Base-by-base conservation (phyloP, 2,888 invertebrate species). In the Syrista parreyssii region DNA sequence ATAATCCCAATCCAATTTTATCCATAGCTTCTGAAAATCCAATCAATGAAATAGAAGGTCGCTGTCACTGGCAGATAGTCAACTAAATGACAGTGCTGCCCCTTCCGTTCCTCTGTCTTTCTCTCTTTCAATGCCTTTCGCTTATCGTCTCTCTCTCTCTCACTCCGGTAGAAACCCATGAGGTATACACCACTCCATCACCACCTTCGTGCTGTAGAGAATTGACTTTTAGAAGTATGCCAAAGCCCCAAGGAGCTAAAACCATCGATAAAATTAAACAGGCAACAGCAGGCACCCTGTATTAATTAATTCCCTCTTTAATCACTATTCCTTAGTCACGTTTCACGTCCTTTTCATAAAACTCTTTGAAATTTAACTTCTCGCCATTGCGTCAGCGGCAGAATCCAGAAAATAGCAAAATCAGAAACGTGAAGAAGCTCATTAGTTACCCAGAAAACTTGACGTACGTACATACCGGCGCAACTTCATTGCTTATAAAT, bases 41-140 rank as follows among this genome's bases (percentile, higher is more conserved):
- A 86, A 86, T 87, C 86, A 86, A 85, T 84, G 82, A 82, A 82
- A 85, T 86, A 85, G 83, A 84, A 84, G 82, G 79, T 81, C 80
- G 80, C 85, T 87, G 87, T 87, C 87, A 87, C 84, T 80, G 80
- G 76, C 87, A 87, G 86, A 84, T 83, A 86, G 85, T 87, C 86
- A 82, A 80, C 80, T 85, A 87, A 87, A 88, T 78, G 75, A 84
- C 79, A 80, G 81, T 78, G 73, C 55, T 77, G 78, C 12, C 15
- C 68, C 73, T 74, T 71, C 40, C 74, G 11, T 30, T 74, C 74
- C 77, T 74, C 74, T 73, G 68, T 55, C 55, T 55, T 55, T 55
- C 55, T 55, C 55, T 55, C 15, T 40, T 40, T 40, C 40, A 40
- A 40, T 40, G 15, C 40, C 11, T 23, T 23, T 11, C 9, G 23